phyloP scores from a whole-genome alignment of 2,888 invertebrate genomes.

The Drosophila melanocephala region DNA sequence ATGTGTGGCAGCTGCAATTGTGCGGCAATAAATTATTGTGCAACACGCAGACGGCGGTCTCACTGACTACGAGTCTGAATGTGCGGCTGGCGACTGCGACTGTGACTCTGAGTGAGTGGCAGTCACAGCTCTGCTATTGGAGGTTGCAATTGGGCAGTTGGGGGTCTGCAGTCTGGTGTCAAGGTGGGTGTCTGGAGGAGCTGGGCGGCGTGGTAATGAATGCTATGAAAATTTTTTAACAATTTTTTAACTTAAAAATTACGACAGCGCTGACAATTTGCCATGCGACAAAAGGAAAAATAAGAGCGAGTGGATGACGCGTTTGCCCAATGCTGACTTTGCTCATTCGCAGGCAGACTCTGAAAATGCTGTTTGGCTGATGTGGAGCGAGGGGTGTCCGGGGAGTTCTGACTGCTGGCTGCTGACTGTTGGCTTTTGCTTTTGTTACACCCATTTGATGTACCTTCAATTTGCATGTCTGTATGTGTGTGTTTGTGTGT shows the following conservation, averaged over 20 bases:
- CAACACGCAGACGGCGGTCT: constrained; percentile 74
- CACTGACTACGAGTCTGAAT: constrained; percentile 31
- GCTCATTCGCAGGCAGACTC: constrained; percentile 50
- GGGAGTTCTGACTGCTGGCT: constrained; percentile 36
- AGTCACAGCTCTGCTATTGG: constrained; percentile 15
- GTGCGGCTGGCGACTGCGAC: constrained; percentile 14
- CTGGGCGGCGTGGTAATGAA: constrained; percentile 71
- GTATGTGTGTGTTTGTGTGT: constrained; percentile 19
- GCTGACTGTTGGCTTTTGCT: constrained; percentile 67
- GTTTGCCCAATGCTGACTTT: constrained; percentile 38
- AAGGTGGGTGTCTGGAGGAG: constrained; percentile 13
- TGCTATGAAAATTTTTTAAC: constrained; percentile 74
- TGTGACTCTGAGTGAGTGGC: constrained; percentile 40
- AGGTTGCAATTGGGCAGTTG: neutral
- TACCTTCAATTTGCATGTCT: constrained; percentile 68
- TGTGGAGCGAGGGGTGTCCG: neutral
- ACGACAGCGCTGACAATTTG: constrained; percentile 80
- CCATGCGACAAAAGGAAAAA: constrained; percentile 52
- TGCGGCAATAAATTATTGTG: constrained; percentile 82
- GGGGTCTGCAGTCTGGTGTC: constrained; percentile 7
- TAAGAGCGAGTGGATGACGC: neutral
- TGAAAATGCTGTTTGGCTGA: constrained; percentile 20
- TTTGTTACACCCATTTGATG: constrained; percentile 76
- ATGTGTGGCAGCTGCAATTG: constrained; percentile 81
- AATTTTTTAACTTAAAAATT: constrained; percentile 82